A percentile compares a stretch with the other conserved stretches of the same genome.
Conservation (phyloP, 2,113 vertebrate genomes). For the Dryoscopus gambensis region DNA sequence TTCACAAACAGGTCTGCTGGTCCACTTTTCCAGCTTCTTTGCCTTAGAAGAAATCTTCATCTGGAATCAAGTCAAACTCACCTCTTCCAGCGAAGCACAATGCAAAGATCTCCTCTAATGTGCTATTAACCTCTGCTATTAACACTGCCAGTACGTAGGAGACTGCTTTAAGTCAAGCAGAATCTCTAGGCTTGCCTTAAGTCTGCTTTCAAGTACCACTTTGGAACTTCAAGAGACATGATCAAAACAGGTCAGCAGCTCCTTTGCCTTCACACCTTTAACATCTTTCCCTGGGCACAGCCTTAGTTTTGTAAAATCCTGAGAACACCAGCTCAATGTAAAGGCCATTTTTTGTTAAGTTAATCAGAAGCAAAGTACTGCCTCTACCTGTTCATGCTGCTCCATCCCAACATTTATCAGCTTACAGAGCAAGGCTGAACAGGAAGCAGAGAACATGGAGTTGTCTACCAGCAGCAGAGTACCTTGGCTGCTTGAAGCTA, state of each 20-base stretch:
- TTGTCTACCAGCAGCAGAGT: neutral
- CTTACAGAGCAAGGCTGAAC: fast-evolving
- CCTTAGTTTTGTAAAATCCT: neutral
- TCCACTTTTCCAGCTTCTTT: neutral
- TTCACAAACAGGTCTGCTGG: neutral
- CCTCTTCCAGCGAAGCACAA: neutral
- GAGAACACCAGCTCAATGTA: neutral
- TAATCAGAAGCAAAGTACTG: neutral
- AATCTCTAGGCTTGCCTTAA: neutral
- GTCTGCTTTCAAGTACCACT: neutral
- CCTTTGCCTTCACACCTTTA: neutral
- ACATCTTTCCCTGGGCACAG: neutral
- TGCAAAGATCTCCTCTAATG: neutral
- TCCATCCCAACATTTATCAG: neutral
- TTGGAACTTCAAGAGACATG: neutral
- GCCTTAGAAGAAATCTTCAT: neutral
- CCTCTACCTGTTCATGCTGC: neutral
- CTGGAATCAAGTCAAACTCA: neutral
- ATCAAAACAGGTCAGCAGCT: neutral
- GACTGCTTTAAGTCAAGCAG: neutral
- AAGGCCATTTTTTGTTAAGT: neutral
- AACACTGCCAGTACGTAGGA: neutral
- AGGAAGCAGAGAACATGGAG: neutral
- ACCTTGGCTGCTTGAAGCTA: neutral
- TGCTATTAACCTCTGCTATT: neutral